Conservation (phyloP, 2,888 invertebrate species). For the Melanargia galathea region DNA sequence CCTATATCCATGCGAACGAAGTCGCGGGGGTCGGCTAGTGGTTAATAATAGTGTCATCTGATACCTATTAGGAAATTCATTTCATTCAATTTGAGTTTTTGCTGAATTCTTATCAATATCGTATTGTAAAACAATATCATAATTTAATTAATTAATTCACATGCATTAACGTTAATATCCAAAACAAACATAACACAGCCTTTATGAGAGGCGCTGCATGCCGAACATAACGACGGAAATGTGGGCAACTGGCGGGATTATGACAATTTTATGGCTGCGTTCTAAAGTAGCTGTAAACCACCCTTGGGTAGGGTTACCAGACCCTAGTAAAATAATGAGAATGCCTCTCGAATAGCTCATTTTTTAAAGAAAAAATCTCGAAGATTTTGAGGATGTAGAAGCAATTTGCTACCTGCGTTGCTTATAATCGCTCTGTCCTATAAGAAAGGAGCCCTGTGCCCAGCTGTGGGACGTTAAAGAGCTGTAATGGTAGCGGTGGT, state of each 20-base stretch:
- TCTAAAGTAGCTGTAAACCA: constrained; percentile 34
- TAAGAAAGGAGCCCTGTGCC: too few relatives aligned
- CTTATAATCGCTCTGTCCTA: too few relatives aligned
- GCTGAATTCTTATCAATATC: background rate
- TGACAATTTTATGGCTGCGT: constrained; percentile 39
- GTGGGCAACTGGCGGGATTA: constrained; percentile 23
- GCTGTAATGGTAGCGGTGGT: too few relatives aligned
- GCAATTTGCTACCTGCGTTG: too few relatives aligned
- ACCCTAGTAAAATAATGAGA: background rate
- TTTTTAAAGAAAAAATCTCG: too few relatives aligned
- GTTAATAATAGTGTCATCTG: too few relatives aligned
- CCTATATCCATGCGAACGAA: too few relatives aligned
- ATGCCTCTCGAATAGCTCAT: background rate
- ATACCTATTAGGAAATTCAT: too few relatives aligned
- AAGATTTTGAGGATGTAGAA: too few relatives aligned
- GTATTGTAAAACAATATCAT: background rate
- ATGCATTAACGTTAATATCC: background rate
- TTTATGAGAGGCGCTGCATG: background rate
- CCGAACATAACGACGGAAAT: constrained; percentile 21
- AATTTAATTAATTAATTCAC: constrained; percentile 4
- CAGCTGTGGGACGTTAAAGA: too few relatives aligned
- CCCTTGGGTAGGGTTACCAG: constrained; percentile 23
- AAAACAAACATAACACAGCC: constrained; percentile 5
- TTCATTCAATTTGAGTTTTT: too few relatives aligned
- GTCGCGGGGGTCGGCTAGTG: too few relatives aligned